A percentile compares a stretch with the other conserved stretches of the same genome.
Evolutionary conservation across 2,888 invertebrate species (phyloP).

Genomic region (Thymelicus sylvestris): DNA sequence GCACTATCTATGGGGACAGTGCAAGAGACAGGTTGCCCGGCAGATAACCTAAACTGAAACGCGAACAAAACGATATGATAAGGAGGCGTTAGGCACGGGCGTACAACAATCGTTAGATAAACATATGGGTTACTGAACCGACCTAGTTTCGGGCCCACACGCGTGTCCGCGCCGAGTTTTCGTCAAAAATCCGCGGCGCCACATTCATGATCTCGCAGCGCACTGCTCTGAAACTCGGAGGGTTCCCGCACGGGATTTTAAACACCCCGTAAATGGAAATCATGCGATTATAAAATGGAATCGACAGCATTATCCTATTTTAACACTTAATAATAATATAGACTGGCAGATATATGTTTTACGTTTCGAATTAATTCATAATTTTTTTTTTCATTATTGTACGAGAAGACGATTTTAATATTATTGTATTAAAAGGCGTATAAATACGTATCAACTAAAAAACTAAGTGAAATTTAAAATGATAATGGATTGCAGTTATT

Average conservation of each 20-base stretch:
- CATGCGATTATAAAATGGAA: no score
- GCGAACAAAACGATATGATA: conserved; percentile 74
- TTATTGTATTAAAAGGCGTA: no score
- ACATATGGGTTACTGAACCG: conserved; percentile 84
- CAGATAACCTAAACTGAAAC: conserved; percentile 78
- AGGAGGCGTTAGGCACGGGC: conserved; percentile 59
- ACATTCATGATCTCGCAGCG: conserved; percentile 16
- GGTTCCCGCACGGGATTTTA: conserved; percentile 11
- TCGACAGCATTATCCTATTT: no score
- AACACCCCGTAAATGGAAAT: no score
- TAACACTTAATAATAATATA: no score
- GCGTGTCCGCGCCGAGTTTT: conserved; percentile 64
- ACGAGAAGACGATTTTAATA: no score
- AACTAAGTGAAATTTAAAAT: no score
- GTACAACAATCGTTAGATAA: conserved; percentile 80
- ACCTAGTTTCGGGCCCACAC: conserved; percentile 73
- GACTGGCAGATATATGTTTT: no score
- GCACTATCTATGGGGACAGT: conserved; percentile 51
- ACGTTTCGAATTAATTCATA: no score
- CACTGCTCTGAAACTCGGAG: conserved; percentile 29
- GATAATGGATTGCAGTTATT: no score
- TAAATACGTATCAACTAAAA: no score
- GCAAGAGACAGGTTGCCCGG: conserved; percentile 76
- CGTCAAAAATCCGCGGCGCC: conserved; percentile 65
- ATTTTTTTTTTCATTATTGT: no score